Evolutionary conservation across 2,888 invertebrate genomes (phyloP).

Genomic region (Drosophila melanocephala): DNA sequence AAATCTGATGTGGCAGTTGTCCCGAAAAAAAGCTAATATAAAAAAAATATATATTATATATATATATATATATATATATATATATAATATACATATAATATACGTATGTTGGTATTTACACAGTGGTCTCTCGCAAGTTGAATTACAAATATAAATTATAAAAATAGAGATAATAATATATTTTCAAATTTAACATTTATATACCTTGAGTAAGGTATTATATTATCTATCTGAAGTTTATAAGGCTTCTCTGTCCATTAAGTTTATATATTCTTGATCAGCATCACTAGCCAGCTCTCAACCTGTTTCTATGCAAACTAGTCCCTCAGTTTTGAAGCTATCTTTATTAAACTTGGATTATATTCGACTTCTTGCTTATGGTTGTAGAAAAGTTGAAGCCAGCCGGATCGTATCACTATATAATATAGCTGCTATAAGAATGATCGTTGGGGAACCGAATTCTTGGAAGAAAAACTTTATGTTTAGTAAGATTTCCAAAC

Average conservation of each 20-base stretch:
- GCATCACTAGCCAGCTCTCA: not conserved
- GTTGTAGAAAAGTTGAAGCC: not conserved
- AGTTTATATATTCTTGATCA: not conserved
- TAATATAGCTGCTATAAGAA: not conserved
- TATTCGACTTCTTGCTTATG: not conserved
- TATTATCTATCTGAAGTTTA: not conserved
- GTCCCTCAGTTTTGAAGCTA: not conserved
- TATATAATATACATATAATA: not conserved
- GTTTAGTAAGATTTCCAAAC: not conserved
- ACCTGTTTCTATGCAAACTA: not conserved
- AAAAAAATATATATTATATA: not conserved
- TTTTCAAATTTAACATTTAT: not conserved
- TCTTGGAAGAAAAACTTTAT: not conserved
- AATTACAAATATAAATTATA: not conserved
- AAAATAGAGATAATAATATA: not conserved
- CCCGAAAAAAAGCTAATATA: not conserved
- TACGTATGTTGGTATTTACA: not conserved
- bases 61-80: not conserved
- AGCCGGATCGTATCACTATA: not conserved
- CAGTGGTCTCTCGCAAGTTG: not conserved
- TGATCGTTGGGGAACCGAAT: fast-evolving
- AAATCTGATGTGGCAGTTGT: slow-evolving; percentile 21
- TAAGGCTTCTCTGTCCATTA: too few relatives aligned
- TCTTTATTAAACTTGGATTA: not conserved
- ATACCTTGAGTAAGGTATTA: not conserved